phyloP scores from a whole-genome alignment of 92 coral and sea anemone genomes.

The Palythoa heliodiscus region DNA sequence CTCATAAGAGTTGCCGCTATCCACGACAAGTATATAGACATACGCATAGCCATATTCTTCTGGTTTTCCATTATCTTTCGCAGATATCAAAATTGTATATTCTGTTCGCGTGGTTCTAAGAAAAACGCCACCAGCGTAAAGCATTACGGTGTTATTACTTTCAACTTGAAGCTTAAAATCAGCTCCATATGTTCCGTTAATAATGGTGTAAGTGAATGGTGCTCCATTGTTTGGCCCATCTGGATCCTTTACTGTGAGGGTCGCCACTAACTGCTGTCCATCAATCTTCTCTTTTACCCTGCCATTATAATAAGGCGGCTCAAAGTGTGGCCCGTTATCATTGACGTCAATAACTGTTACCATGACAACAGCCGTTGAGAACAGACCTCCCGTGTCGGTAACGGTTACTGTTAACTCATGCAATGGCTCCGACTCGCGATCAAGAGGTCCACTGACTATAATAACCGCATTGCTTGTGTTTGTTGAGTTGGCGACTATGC shows the following conservation, averaged over 20 bases:
- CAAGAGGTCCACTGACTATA: conserved; percentile 55
- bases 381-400: conserved; percentile 62
- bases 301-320: conserved; percentile 70
- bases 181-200: conserved; percentile 66
- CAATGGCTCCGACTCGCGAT: conserved; percentile 61
- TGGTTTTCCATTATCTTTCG: conserved; percentile 76
- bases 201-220: conserved; percentile 66
- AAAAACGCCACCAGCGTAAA: conserved; percentile 59
- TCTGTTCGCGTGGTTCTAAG: conserved; percentile 68
- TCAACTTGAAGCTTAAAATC: conserved; percentile 63
- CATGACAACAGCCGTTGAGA: conserved; percentile 56
- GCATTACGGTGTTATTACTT: conserved; percentile 51
- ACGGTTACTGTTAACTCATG: conserved; percentile 64
- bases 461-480: conserved; percentile 57
- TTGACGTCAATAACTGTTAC: conserved; percentile 82
- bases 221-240: conserved; percentile 68
- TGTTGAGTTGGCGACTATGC: conserved; percentile 55
- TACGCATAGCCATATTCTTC: conserved; percentile 51
- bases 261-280: conserved; percentile 68
- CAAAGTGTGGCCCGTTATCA: conserved; percentile 87
- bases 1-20: conserved; percentile 61
- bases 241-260: conserved; percentile 71
- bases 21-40: conserved; percentile 74
- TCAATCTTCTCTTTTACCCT: conserved; percentile 66
- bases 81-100: conserved; percentile 65